These are phyloP conservation scores for Ephialtes manifestator DNA, from an alignment of 2,888 invertebrate species.

Conservation along the genomic window DNA sequence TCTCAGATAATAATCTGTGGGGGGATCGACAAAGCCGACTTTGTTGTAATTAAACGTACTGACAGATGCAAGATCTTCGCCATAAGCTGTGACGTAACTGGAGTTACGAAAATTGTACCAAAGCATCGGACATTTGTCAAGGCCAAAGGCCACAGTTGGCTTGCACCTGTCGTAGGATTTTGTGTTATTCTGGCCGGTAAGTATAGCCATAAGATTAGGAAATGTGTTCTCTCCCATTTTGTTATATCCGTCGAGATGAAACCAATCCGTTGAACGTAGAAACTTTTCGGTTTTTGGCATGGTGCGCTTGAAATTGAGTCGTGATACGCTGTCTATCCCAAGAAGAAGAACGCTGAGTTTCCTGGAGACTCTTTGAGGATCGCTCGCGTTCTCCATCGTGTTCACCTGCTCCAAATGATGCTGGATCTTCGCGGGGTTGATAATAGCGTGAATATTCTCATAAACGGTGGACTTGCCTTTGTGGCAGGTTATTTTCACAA, in stretches of 20 bases:
- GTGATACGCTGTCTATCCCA: slow-evolving; percentile 95
- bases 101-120: slow-evolving; percentile 92
- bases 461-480: slow-evolving; percentile 84
- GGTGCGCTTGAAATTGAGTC: slow-evolving; percentile 91
- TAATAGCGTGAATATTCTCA: slow-evolving; percentile 88
- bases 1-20: slow-evolving; percentile 94
- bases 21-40: slow-evolving; percentile 90
- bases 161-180: slow-evolving; percentile 87
- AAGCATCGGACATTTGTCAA: slow-evolving; percentile 91
- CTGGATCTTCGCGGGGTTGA: slow-evolving; percentile 87
- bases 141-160: slow-evolving; percentile 86
- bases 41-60: slow-evolving; percentile 93
- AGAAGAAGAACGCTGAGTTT: slow-evolving; percentile 91
- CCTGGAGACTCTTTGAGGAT: slow-evolving; percentile 57
- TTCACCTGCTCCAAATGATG: slow-evolving; percentile 79
- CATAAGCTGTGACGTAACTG: slow-evolving; percentile 93
- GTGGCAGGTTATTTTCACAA: slow-evolving; percentile 87
- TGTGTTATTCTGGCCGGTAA: slow-evolving; percentile 89
- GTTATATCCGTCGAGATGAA: slow-evolving; percentile 91
- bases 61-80: slow-evolving; percentile 91
- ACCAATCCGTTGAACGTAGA: slow-evolving; percentile 90
- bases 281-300: slow-evolving; percentile 91
- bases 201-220: slow-evolving; percentile 94
- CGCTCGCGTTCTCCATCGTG: background rate
- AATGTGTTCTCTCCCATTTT: slow-evolving; percentile 96